Percentiles rank a stretch among this genome's conserved stretches.
These are phyloP conservation scores for Spisula solida DNA, from an alignment of 2,888 invertebrate genomes.

Conservation along the genomic window DNA sequence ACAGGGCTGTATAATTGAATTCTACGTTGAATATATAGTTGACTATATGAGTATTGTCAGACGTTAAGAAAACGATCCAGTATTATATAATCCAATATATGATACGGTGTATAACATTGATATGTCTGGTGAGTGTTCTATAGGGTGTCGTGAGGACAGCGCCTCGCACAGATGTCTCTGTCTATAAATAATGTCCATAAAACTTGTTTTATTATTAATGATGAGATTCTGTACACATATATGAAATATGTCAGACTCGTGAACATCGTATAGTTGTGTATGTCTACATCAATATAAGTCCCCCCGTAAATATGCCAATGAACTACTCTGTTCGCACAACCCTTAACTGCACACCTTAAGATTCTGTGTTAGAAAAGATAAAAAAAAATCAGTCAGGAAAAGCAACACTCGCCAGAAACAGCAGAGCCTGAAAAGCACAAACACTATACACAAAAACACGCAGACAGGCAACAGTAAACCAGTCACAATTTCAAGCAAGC, in stretches of 20 bases:
- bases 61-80: background rate
- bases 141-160: background rate
- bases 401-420: too few species aligned
- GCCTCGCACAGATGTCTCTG: background rate
- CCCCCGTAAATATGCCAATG: background rate
- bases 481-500: too few species aligned
- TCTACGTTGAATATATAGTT: background rate
- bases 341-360: too few species aligned
- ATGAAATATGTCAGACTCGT: background rate
- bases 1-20: background rate
- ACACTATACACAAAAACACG: too few species aligned
- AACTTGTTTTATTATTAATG: background rate
- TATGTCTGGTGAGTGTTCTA: background rate
- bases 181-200: background rate
- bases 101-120: background rate
- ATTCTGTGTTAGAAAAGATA: background rate
- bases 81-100: background rate
- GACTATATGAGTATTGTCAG: background rate
- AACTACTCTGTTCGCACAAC: too few species aligned
- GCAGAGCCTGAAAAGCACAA: too few species aligned
- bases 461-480: too few species aligned
- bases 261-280: background rate
- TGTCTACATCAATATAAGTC: background rate
- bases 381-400: too few species aligned
- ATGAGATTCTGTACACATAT: background rate